Percentiles rank a stretch among this genome's conserved stretches.
Conservation (phyloP, 1,140 invertebrate species). For the Drosophila miranda region DNA sequence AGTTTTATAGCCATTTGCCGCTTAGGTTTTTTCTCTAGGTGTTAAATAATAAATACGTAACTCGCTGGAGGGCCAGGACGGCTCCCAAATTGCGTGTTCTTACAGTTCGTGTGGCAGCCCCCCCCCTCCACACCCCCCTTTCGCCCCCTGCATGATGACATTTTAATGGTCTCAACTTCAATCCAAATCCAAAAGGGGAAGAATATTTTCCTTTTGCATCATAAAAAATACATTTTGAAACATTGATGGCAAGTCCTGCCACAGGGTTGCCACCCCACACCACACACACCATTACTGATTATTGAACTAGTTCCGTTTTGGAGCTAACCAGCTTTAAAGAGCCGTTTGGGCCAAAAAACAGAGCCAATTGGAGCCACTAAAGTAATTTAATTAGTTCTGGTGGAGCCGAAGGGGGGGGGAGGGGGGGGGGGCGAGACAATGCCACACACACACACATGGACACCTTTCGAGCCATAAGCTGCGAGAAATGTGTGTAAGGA, state of each 20-base stretch:
- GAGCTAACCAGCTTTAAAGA: slow-evolving; percentile 41
- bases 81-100: slow-evolving; percentile 55
- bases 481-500: slow-evolving; percentile 20
- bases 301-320: neutral
- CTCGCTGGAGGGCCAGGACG: too few species aligned
- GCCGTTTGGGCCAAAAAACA: slow-evolving; percentile 20
- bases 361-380: slow-evolving; percentile 30
- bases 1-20: slow-evolving; percentile 71
- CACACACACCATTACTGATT: slow-evolving; percentile 64
- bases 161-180: slow-evolving; percentile 57
- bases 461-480: slow-evolving; percentile 22
- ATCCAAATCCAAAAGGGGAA: too few species aligned
- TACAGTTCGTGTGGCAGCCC: slow-evolving; percentile 27
- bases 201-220: too few species aligned
- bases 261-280: slow-evolving; percentile 14
- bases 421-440: slow-evolving; percentile 40
- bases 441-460: slow-evolving; percentile 25
- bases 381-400: slow-evolving; percentile 73
- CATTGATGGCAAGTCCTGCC: slow-evolving; percentile 56
- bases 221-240: slow-evolving; percentile 60
- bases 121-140: neutral
- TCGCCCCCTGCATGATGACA: slow-evolving; percentile 54
- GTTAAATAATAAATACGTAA: slow-evolving; percentile 76
- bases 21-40: slow-evolving; percentile 63
- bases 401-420: neutral